Evolutionary conservation across 1,140 invertebrate genomes (phyloP), one percentile per base, ranked within the genome.

Genomic region (Cyclina sinensis): DNA sequence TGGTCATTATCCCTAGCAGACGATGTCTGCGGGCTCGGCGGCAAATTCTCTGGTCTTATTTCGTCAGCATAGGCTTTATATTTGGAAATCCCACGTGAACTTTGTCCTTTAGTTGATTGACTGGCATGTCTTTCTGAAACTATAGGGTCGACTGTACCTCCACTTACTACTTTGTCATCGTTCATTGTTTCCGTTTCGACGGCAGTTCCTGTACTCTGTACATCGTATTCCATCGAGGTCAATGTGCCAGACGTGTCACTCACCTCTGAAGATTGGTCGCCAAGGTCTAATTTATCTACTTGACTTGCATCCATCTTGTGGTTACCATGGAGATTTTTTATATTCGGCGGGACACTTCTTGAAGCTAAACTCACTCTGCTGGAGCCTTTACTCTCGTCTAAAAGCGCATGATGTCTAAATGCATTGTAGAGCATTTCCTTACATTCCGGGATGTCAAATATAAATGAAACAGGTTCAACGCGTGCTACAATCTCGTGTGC

Each of bases 381-480:
- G 5, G 35, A 37, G 21, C 11, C 14, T 1, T 24, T 73, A 16
- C 7, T 16, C 24, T 80, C 35, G 0, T 30, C 18, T 11, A 30
- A 51, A n/a, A 87, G 43, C n/a, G 85, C 74, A 68, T 87, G 85
- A 30, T 87, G 74, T 62, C 85, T 37, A 37, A 80, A 87, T 2
- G 85, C 76, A 70, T 80, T 79, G 62, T 79, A 87, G 7, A 87
- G 24, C 57, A 87, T 68, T n/a, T 87, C 43, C 70, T 80, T 87
- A 39, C 85, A 87, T 46, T 87, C 85, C 32, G 59, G 39, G 11
- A 51, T 87, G 9, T 87, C 76, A 14, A 80, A 68, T 12, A 87
- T 80, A 37, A 68, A 79, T 11, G 18, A 37, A 0, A 79, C 74
- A 11, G 85, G 57, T 87, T 87, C 85, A 21, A 79, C 62, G 0